These are phyloP conservation scores for Melanotaenia nigrans DNA, from an alignment of 2,797 vertebrate genomes.

Conservation along the genomic window DNA sequence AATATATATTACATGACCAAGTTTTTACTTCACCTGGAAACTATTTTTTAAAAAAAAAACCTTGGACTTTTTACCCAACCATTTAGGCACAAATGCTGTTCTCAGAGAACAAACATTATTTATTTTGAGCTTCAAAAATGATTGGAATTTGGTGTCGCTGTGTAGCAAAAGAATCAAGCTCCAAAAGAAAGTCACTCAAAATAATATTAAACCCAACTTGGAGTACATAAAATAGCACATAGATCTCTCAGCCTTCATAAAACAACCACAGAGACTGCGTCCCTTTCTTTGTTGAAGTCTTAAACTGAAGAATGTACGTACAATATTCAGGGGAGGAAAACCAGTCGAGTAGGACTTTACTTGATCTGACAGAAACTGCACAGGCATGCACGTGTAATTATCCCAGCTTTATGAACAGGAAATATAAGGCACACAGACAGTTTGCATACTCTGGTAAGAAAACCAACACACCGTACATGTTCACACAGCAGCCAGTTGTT, in stretches of 20 bases:
- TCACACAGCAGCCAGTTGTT: background rate
- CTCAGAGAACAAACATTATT: background rate
- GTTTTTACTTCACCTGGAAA: slow-evolving; percentile 8
- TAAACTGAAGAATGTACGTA: background rate
- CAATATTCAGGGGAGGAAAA: background rate
- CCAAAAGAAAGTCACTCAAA: background rate
- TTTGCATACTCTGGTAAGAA: no score
- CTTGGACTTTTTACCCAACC: slow-evolving; percentile 10
- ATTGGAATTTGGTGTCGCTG: background rate
- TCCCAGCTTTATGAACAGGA: background rate
- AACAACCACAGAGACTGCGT: background rate
- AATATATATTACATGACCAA: slow-evolving; percentile 6
- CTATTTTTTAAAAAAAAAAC: slow-evolving; percentile 20
- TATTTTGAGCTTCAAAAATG: background rate
- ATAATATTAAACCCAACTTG: background rate
- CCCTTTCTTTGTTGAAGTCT: background rate
- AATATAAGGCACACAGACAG: background rate
- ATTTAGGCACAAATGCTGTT: slow-evolving; percentile 20
- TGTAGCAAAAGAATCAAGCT: background rate
- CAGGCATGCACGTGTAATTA: background rate
- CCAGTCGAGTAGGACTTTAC: background rate
- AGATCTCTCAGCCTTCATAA: background rate
- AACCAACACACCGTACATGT: background rate
- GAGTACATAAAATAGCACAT: background rate
- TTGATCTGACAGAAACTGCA: background rate